Base-by-base conservation (phyloP, 2,888 invertebrate species). In the Globia sparganii region DNA sequence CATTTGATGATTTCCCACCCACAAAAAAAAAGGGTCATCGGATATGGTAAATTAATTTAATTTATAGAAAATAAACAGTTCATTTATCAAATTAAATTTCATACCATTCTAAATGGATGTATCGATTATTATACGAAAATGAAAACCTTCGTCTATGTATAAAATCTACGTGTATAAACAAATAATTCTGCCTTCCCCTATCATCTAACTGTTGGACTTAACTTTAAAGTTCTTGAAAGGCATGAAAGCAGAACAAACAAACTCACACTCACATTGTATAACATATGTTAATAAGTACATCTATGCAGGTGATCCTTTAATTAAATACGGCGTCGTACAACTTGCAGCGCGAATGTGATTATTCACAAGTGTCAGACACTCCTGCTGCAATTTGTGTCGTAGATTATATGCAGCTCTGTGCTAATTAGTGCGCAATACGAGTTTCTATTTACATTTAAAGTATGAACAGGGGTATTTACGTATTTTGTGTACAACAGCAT, bases 301-400 rank as follows among this genome's bases (percentile, higher is more conserved):
- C 5, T n/a, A 28, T 25, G 15, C 11, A 56, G 37, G 18, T 61
- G 59, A 76, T 70, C 31, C 69, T 76, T 66, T 81, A 70, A 81
- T 81, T 76, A n/a, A 69, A 75, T 69, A 34, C 59, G 25, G 82
- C 66, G 18, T 15, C n/a, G 53, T 59, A 37, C 21, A 78, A 53
- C 43, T 4, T 53, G 49, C 49, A 25, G 25, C 76, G 66, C 37
- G 43, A 66, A 58, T n/a, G 64, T 75, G 67, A 80, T 80, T 70
- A 81, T 64, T 82, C 77, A 77, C 58, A 71, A 80, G 71, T 82
- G 82, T 82, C 83, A 82, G 80, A 77, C 82, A 77, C 77, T 75
- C 58, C 64, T 9, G 66, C 66, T 77, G 71, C 77, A 80, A 82
- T 71, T 82, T 80, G 82, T 71, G 80, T 82, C 80, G 71, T 68